Evolutionary conservation across 2,888 invertebrate genomes (phyloP).

Genomic region (Melitaea athalia): DNA sequence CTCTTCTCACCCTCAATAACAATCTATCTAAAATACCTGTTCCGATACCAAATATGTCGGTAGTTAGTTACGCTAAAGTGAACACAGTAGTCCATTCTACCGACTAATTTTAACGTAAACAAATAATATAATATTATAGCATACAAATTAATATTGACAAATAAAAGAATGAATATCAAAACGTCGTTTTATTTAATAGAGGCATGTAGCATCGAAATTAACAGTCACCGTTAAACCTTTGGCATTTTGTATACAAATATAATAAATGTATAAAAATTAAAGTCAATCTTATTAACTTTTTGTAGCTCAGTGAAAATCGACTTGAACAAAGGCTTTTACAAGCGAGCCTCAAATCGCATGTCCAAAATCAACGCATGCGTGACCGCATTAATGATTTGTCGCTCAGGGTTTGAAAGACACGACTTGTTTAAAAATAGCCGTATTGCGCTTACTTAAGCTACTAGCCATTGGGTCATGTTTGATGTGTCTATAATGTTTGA

Average conservation of each 20-base stretch:
- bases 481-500: conserved; percentile 13
- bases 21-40: conserved; percentile 67
- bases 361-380: conserved; percentile 39
- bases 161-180: neutral
- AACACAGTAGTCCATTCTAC: conserved; percentile 56
- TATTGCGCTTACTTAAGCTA: conserved; percentile 31
- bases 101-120: conserved; percentile 8
- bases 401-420: conserved; percentile 14
- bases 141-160: neutral
- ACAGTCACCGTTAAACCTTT: no score
- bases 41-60: conserved; percentile 71
- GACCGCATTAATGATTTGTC: conserved; percentile 36
- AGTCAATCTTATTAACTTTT: neutral
- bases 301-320: neutral
- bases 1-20: conserved; percentile 61
- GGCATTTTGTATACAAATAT: no score
- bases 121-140: neutral
- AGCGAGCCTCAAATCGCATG: conserved; percentile 31
- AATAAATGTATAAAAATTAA: neutral
- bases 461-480: conserved; percentile 16
- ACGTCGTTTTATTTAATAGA: neutral
- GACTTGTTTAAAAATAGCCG: conserved; percentile 27
- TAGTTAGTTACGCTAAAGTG: conserved; percentile 68
- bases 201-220: no score
- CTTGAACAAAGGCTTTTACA: conserved; percentile 34